Evolutionary conservation across 2,797 vertebrate genomes (phyloP), one percentile per base, ranked within the genome.

Genomic region (Anabas testudineus): DNA sequence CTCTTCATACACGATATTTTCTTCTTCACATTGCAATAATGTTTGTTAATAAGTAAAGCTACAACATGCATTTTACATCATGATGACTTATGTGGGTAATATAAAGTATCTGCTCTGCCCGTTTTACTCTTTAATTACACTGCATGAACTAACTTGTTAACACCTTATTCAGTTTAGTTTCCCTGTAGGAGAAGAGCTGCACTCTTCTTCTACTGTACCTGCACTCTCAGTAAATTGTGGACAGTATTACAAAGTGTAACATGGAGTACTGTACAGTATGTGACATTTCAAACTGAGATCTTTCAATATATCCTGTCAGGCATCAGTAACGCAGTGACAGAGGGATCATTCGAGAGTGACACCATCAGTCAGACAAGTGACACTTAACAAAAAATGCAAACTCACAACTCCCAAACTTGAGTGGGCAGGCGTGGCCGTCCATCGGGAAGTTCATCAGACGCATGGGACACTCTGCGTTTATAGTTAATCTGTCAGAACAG

Each of bases 351-450:
- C 56, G 42, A 77, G 75, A 81, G 55, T 51, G 81, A 71, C 76
- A 74, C 76, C 84, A 86, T 83, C 87, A 83, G 83, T 87, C 81
- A 75, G 37, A 74, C 22, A 30, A 41, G 59, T 16, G 48, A 73
- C 22, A 61, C 72, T 82, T 30, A 66, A 64, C 42, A 19, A 71
- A 76, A 67, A 63, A 56, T n/a, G n/a, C 12, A 59, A 73, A 95
- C 95, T 92, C 90, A 95, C 95, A 95, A 81, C 95, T 95, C 54
- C 95, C 95, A 82, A 95, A 95, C 85, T 95, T 95, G 74, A 95
- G 92, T 1, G 95, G 95, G 87, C 95, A 95, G 32, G 95, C 92
- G 41, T 95, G 95, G 51, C 95, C 95, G 7, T 95, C 95, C 95
- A 95, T 95, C 7, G 94, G 95, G 79, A 95, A 95, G 90, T 95